Base-by-base conservation (phyloP, 2,888 invertebrate species). In the Cantharis rustica region DNA sequence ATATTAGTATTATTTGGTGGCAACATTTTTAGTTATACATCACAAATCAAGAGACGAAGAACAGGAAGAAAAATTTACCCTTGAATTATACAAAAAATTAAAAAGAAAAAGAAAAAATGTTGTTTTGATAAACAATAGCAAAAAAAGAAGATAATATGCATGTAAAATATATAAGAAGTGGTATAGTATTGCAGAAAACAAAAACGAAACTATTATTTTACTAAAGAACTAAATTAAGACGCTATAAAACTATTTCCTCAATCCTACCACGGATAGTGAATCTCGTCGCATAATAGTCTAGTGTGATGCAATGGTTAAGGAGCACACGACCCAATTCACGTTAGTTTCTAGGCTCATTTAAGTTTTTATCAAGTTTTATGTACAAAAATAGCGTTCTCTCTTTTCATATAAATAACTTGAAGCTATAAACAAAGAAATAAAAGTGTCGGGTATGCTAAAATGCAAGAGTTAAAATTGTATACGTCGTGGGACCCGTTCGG, bases 401-500 rank as follows among this genome's bases (percentile, higher is more conserved):
- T 20, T 20, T 79, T 73, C 61, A 63, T 47, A 68, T 23, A 66
- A 70, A 26, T 16, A 31, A 69, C 74, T 68, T 61, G 20, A 17
- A 68, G 16, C n/a, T 69, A 47, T 61, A 71, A 77, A 83, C 77
- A 79, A 77, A 77, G 83, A 84, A 63, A 76, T 47, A 78, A 68
- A 71, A 75, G 72, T 17, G 15, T 11, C 20, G 61, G 31, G 73
- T 70, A 62, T 72, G 27, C 62, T 47, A 47, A 66, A 75, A 81
- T 81, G 76, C 80, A 77, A 81, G 81, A 82, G 84, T 84, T 81
- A 83, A 85, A 86, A 83, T 82, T 83, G 79, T 83, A 82, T 83
- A 84, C 85, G 86, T 87, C 87, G 88, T 88, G 88, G 88, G 88
- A 88, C 88, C 87, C 87, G 87, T 84, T 87, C 88, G 88, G 88